Evolutionary conservation across 2,888 invertebrate genomes (phyloP).

Genomic region (Deroplatys truncata): DNA sequence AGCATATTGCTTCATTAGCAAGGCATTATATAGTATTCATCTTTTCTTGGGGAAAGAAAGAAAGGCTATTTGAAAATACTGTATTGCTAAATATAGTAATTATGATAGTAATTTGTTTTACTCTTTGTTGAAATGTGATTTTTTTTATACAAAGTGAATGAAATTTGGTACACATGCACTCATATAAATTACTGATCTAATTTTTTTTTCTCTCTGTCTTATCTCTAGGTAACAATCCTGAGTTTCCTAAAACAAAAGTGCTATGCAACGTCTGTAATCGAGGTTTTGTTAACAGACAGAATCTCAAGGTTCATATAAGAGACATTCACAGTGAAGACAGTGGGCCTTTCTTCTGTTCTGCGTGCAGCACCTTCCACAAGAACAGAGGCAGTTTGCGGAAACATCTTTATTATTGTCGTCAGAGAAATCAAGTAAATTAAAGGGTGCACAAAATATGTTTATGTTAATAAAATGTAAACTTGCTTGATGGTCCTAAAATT

Average conservation of each 20-base stretch:
- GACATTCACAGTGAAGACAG: slow-evolving; percentile 13
- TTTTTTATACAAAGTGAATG: too few species aligned
- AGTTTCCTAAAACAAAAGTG: background rate
- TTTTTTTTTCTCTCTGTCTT: background rate
- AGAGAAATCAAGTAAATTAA: background rate
- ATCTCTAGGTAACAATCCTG: background rate
- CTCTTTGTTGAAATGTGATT: too few species aligned
- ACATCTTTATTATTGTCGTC: slow-evolving; percentile 56
- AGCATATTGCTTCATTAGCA: too few species aligned
- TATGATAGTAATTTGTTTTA: too few species aligned
- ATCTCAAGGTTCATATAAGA: slow-evolving; percentile 17
- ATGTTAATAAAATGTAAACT: background rate
- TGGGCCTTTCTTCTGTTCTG: background rate
- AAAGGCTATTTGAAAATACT: too few species aligned
- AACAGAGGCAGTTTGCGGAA: slow-evolving; percentile 1
- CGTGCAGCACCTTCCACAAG: background rate
- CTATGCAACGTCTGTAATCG: background rate
- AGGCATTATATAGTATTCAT: too few species aligned
- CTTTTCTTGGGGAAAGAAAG: too few species aligned
- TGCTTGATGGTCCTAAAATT: background rate
- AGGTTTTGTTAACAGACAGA: slow-evolving; percentile 10
- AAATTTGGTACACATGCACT: too few species aligned
- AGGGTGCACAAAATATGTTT: background rate
- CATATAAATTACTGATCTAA: too few species aligned
- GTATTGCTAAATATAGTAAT: too few species aligned